Evolutionary conservation across 2,797 vertebrate species (phyloP), one percentile per base, ranked within the genome.

Genomic region (Acanthis flammea): DNA sequence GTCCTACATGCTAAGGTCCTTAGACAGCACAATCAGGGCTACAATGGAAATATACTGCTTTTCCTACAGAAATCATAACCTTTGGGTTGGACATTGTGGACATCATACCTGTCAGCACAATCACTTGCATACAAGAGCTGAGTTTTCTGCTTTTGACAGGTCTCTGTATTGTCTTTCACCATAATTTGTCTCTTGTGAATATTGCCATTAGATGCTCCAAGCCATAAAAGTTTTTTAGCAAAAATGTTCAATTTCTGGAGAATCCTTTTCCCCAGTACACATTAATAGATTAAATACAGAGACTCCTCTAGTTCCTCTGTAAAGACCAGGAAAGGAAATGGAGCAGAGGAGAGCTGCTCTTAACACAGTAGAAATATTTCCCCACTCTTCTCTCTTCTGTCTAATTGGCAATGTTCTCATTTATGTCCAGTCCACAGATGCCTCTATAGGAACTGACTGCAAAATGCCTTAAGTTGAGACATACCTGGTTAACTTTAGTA

Each of bases 401-500:
- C 41, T 55, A 81, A 1, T 37, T 60, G 41, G 62, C 60, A 81
- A 23, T 14, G 31, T 66, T 78, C 86, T 84, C 10, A 13, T 51
- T 48, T 62, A 31, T 16, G 30, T 71, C 45, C 57, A 67, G 21
- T 68, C 54, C 42, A 68, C n/a, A 68, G 35, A 83, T 25, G 14
- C 35, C 75, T 81, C 70, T 68, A 58, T 62, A 83, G 65, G 53
- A 89, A 82, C 31, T 67, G 53, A 77, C 41, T 25, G 72, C 31
- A 92, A 94, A 90, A 71, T 54, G 45, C 25, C 62, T 72, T 62
- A 54, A 67, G 65, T 6, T 83, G 65, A 95, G 76, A 75, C 17
- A n/a, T n/a, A 60, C 27, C 60, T 60, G 10, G 87, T 95, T 70
- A 76, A 77, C 30, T 77, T 80, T 10, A 68, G 19, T 45, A 93